These are phyloP conservation scores for Eupeodes corollae DNA, from an alignment of 1,140 invertebrate species.

Conservation along the genomic window DNA sequence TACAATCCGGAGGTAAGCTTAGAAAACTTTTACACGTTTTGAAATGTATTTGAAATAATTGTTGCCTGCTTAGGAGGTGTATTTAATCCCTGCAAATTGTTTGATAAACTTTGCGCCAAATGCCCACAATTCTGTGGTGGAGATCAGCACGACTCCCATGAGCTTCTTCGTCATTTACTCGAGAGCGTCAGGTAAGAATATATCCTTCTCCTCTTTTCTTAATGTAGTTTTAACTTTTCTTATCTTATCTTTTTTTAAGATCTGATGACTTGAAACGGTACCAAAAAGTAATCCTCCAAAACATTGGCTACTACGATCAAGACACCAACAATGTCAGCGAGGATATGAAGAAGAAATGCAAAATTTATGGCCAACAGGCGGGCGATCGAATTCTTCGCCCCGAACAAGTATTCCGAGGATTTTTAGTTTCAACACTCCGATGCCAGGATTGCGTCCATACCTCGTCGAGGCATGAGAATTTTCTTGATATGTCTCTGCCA, in stretches of 20 bases:
- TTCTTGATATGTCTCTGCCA: conserved; percentile 87
- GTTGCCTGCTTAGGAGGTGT: conserved; percentile 43
- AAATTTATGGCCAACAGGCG: conserved; percentile 73
- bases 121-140: conserved; percentile 79
- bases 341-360: conserved; percentile 58
- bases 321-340: conserved; percentile 60
- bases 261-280: conserved; percentile 62
- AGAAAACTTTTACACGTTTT: background rate
- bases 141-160: conserved; percentile 94
- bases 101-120: conserved; percentile 63
- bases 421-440: conserved; percentile 75
- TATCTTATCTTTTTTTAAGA: conserved; percentile 20
- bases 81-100: conserved; percentile 59
- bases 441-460: conserved; percentile 81
- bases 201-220: conserved; percentile 8
- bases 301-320: conserved; percentile 55
- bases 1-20: conserved; percentile 43
- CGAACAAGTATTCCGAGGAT: conserved; percentile 80
- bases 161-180: conserved; percentile 78
- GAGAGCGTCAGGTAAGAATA: conserved; percentile 59
- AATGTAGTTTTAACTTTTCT: too few relatives aligned
- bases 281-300: conserved; percentile 59
- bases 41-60: background rate
- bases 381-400: conserved; percentile 65
- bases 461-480: conserved; percentile 79